Percentiles rank a stretch among this genome's conserved stretches.
phyloP scores from a whole-genome alignment of 2,888 invertebrate species.

The Ischnura elegans region DNA sequence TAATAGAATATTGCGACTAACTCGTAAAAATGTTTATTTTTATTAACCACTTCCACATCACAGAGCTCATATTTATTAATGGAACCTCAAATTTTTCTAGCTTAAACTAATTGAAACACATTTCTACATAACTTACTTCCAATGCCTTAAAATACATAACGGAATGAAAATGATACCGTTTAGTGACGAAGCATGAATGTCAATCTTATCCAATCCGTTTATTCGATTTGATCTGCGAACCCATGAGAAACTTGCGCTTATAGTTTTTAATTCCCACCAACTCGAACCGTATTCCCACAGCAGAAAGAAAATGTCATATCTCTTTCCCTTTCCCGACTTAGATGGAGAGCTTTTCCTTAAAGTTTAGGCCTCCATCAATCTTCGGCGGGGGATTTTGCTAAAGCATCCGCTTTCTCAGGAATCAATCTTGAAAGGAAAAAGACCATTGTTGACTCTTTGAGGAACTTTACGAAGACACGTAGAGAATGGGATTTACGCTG shows the following conservation, averaged over 20 bases:
- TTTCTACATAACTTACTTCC: too few relatives aligned
- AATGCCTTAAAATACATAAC: neutral
- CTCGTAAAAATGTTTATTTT: too few relatives aligned
- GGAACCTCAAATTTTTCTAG: too few relatives aligned
- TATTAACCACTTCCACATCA: too few relatives aligned
- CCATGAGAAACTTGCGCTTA: neutral
- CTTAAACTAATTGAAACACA: too few relatives aligned
- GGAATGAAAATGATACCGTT: neutral
- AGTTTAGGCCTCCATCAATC: slow-evolving; percentile 14
- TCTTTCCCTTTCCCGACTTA: slow-evolving; percentile 14
- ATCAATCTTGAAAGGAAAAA: neutral
- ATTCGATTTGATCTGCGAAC: neutral
- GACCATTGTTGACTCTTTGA: neutral
- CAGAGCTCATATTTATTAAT: too few relatives aligned
- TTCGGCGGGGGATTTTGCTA: neutral
- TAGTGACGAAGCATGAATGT: neutral
- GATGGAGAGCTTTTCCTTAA: slow-evolving; percentile 26
- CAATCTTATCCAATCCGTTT: neutral
- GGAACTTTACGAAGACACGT: neutral
- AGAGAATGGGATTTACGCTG: neutral
- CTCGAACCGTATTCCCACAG: neutral
- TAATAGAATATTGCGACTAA: too few relatives aligned
- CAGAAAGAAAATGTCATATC: neutral
- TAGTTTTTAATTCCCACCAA: neutral
- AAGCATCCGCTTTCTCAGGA: slow-evolving; percentile 23